Evolutionary conservation across 2,113 vertebrate genomes (phyloP).

Genomic region (Scytalopus superciliaris): DNA sequence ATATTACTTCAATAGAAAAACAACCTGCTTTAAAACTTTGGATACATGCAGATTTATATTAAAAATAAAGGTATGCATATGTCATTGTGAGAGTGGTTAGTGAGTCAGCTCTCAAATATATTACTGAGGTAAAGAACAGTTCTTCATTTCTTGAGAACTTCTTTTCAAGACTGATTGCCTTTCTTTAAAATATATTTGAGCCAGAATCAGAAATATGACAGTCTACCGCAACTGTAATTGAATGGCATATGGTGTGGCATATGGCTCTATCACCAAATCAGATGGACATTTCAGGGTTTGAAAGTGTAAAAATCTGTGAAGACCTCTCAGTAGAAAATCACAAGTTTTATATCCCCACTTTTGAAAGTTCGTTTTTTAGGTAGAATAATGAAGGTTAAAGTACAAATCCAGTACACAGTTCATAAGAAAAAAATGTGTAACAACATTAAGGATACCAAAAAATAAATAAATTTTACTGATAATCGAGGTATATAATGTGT

Average conservation of each 20-base stretch:
- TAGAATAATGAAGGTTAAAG: neutral
- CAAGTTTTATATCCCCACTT: neutral
- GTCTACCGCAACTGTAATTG: neutral
- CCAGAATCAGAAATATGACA: neutral
- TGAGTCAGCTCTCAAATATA: neutral
- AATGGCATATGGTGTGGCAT: neutral
- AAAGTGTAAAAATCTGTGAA: neutral
- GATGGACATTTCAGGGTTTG: neutral
- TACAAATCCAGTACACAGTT: neutral
- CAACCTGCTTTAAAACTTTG: neutral
- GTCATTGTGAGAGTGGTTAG: neutral
- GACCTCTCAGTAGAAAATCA: neutral
- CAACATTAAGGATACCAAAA: neutral
- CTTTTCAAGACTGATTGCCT: neutral
- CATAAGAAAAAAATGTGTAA: neutral
- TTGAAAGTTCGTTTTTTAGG: neutral
- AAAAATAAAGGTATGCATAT: neutral
- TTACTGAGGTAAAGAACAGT: neutral
- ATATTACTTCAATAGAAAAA: neutral
- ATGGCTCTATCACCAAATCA: neutral
- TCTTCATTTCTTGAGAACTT: neutral
- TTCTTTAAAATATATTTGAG: neutral
- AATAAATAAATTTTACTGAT: neutral
- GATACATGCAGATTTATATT: neutral
- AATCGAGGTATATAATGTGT: neutral